Evolutionary conservation across 2,888 invertebrate genomes (phyloP).

Genomic region (Ypsolopha scabrella): DNA sequence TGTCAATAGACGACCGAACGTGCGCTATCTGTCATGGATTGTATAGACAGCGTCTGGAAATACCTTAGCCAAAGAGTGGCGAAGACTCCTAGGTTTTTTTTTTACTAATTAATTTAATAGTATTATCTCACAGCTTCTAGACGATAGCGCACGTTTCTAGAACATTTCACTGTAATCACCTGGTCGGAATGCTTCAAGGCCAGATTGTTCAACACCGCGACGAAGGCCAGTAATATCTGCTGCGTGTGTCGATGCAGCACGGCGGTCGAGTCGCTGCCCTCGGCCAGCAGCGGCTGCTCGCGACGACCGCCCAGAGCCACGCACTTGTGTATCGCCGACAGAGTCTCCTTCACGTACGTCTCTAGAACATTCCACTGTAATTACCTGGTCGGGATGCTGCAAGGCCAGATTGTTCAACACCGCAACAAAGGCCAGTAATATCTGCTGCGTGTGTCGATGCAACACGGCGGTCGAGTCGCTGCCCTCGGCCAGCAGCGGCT

Average conservation of each 20-base stretch:
- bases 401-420: conserved; percentile 78
- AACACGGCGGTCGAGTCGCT: conserved; percentile 34
- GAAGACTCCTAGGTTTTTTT: no score
- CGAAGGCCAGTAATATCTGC: conserved; percentile 72
- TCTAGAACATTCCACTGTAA: background rate
- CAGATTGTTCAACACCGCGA: conserved; percentile 74
- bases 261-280: conserved; percentile 32
- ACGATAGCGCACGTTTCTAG: no score
- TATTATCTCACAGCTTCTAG: no score
- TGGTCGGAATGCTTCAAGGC: conserved; percentile 78
- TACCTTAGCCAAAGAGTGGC: no score
- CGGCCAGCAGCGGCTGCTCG: conserved; percentile 51
- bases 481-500: conserved; percentile 42
- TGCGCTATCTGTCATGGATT: no score
- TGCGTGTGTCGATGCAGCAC: conserved; percentile 59
- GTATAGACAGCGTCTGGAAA: no score
- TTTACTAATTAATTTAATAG: no score
- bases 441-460: conserved; percentile 66
- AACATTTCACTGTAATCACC: conserved; percentile 27
- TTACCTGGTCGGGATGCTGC: conserved; percentile 74
- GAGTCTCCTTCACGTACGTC: conserved; percentile 49
- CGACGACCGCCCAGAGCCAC: conserved; percentile 40
- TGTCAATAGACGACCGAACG: no score
- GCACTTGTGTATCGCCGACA: conserved; percentile 54
- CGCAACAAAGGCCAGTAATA: conserved; percentile 72